A percentile compares a stretch with the other conserved stretches of the same genome.
These are phyloP conservation scores for Gallinago nigripennis DNA, from an alignment of 2,797 vertebrate species.

Conservation along the genomic window DNA sequence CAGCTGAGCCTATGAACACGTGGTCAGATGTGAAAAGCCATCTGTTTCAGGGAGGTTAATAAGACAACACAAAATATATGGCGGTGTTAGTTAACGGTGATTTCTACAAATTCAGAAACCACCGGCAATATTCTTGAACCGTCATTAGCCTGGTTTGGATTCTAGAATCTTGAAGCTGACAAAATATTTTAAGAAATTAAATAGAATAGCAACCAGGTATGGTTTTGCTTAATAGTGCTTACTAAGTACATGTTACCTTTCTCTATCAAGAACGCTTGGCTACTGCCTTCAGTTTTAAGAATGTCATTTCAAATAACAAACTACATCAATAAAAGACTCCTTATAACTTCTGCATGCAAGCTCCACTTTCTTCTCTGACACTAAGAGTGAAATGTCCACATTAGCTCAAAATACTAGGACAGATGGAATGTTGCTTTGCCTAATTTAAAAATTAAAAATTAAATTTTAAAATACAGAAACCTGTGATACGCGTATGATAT, in stretches of 20 bases:
- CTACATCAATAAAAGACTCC: neutral
- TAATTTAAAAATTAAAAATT: neutral
- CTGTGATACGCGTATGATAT: neutral
- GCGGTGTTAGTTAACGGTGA: neutral
- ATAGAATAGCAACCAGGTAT: neutral
- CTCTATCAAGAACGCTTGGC: neutral
- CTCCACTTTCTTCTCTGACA: neutral
- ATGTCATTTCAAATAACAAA: neutral
- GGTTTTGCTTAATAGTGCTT: neutral
- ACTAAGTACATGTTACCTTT: neutral
- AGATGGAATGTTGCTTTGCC: neutral
- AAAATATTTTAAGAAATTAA: constrained; percentile 8
- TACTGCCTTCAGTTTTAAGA: neutral
- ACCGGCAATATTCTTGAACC: neutral
- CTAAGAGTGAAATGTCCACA: neutral
- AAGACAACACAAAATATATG: neutral
- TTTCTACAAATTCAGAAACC: neutral
- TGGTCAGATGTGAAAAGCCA: neutral
- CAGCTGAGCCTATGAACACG: neutral
- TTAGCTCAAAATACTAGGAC: neutral
- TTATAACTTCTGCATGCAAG: neutral
- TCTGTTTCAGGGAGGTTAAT: neutral
- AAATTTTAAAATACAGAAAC: neutral
- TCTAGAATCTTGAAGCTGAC: neutral
- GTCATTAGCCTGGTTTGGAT: neutral